These are phyloP conservation scores for Beroe forskalii DNA, from an alignment of 37 sponge, comb jelly and placozoan genomes.

Conservation along the genomic window DNA sequence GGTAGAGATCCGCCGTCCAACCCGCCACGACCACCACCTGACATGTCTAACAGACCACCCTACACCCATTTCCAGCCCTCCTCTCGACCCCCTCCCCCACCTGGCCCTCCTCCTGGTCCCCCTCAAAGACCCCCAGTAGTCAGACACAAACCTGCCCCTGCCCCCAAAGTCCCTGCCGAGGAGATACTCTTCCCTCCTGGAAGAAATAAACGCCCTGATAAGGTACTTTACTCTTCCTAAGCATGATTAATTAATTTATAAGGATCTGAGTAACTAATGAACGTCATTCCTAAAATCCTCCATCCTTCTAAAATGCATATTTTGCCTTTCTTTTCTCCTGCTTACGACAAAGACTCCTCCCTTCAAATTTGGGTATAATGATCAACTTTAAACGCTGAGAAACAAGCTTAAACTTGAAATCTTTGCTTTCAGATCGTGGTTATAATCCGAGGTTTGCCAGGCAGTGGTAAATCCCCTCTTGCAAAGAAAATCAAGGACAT, in stretches of 20 bases:
- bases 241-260: no score
- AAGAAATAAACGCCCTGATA: slow-evolving; percentile 32
- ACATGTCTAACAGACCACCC: background rate
- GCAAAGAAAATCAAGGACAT: slow-evolving; percentile 85
- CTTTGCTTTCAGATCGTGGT: slow-evolving; percentile 86
- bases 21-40: background rate
- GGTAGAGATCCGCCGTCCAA: no score
- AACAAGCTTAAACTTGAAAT: no score
- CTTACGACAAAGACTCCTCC: no score
- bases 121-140: background rate
- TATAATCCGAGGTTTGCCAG: slow-evolving; percentile 85
- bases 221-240: background rate
- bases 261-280: no score
- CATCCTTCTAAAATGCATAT: no score
- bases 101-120: background rate
- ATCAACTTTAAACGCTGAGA: no score
- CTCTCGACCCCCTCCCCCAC: background rate
- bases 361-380: no score
- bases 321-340: no score
- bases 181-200: slow-evolving; percentile 63
- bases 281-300: no score
- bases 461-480: slow-evolving; percentile 80
- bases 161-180: slow-evolving; percentile 60
- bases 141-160: background rate
- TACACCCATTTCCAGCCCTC: background rate